Evolutionary conservation across 2,797 vertebrate species (phyloP).

Genomic region (Syngnathus acus): DNA sequence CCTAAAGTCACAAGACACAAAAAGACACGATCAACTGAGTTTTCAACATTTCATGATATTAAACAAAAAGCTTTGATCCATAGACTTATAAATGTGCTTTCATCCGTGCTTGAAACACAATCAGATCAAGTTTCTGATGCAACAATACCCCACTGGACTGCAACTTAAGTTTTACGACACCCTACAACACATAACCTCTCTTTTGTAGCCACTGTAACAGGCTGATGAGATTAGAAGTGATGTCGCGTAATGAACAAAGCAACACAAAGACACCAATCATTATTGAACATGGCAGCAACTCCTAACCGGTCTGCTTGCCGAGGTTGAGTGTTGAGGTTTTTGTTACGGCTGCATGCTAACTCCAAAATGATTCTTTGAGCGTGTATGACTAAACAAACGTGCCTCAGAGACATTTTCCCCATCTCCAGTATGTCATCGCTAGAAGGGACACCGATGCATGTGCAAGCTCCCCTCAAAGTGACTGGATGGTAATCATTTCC

Average conservation of each 20-base stretch:
- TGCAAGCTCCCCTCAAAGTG: conserved; percentile 44
- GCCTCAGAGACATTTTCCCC: conserved; percentile 47
- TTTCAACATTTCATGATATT: neutral
- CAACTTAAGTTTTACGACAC: neutral
- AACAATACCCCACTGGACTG: neutral
- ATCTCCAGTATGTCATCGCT: conserved; percentile 34
- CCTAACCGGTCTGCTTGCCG: conserved; percentile 32
- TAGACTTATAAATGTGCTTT: neutral
- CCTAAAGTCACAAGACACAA: neutral
- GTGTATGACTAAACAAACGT: conserved; percentile 42
- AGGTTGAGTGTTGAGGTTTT: conserved; percentile 26
- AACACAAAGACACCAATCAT: conserved; percentile 39
- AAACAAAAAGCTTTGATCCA: neutral
- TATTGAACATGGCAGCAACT: conserved; percentile 53
- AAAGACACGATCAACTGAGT: neutral
- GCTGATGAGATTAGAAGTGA: conserved; percentile 19
- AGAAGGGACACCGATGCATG: conserved; percentile 37
- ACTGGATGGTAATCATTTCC: conserved; percentile 48
- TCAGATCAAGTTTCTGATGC: neutral
- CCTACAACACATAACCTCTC: neutral
- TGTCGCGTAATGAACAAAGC: conserved; percentile 23
- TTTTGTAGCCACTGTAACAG: neutral
- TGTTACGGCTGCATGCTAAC: conserved; percentile 16
- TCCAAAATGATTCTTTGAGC: conserved; percentile 52
- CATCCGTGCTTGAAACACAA: neutral